A percentile compares a stretch with the other conserved stretches of the same genome.
These are phyloP conservation scores for Sympetrum striolatum DNA, from an alignment of 2,888 invertebrate genomes.

Conservation along the genomic window DNA sequence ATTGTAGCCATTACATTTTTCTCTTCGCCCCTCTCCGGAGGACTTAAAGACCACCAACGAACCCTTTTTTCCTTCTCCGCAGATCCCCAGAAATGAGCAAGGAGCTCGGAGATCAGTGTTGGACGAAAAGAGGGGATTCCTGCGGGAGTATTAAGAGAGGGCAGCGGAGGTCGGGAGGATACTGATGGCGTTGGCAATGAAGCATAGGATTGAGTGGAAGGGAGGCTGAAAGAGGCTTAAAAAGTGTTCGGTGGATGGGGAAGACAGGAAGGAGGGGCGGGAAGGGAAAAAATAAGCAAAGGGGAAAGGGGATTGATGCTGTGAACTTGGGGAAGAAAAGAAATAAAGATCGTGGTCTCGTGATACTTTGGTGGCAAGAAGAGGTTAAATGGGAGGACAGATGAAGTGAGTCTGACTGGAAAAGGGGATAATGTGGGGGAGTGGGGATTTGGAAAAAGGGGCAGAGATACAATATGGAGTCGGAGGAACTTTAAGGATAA, in stretches of 20 bases:
- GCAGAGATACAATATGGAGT: constrained; percentile 5
- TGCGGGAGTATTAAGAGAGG: neutral
- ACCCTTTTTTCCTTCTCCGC: neutral
- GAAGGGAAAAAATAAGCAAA: neutral
- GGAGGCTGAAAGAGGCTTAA: constrained; percentile 9
- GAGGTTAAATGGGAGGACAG: constrained; percentile 30
- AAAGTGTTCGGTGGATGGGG: neutral
- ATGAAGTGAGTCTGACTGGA: constrained; percentile 15
- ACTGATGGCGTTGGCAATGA: constrained; percentile 13
- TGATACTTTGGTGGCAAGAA: constrained; percentile 17
- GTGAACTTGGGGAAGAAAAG: constrained; percentile 14
- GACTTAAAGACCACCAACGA: neutral
- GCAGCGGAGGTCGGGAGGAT: neutral
- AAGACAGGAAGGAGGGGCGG: neutral
- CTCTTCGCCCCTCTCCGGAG: neutral
- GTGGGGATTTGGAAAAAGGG: neutral
- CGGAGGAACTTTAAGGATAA: neutral
- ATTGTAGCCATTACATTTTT: neutral
- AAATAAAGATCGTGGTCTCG: neutral
- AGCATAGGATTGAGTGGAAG: constrained; percentile 7
- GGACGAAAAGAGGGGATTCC: neutral
- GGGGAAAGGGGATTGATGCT: constrained; percentile 15
- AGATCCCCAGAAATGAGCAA: neutral
- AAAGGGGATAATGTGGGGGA: constrained; percentile 26
- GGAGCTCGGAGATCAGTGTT: neutral